These are phyloP conservation scores for Gasterosteus nipponicus DNA, from an alignment of 2,113 vertebrate species.

Conservation along the genomic window DNA sequence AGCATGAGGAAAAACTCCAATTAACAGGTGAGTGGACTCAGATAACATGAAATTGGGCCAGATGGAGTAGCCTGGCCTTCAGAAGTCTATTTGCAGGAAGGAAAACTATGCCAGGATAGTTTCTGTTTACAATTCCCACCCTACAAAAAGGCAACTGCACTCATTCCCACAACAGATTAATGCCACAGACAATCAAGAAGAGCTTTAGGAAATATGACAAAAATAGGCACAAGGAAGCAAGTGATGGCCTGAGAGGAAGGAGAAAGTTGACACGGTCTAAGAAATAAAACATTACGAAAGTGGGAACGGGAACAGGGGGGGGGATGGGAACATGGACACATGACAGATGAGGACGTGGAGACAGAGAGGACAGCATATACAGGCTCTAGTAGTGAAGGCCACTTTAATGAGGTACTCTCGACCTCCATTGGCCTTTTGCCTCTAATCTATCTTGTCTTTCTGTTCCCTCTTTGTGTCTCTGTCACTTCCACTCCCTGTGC, in stretches of 20 bases:
- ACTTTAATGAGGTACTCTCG: conserved; percentile 47
- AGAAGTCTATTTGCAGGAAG: conserved; percentile 23
- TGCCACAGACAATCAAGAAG: conserved; percentile 46
- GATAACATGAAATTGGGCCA: conserved; percentile 39
- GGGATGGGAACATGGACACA: conserved; percentile 24
- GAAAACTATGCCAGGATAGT: conserved; percentile 16
- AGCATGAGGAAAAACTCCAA: conserved; percentile 28
- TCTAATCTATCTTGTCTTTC: conserved; percentile 48
- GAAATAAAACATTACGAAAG: conserved; percentile 1
- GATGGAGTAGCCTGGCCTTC: conserved; percentile 24
- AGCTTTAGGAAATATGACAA: conserved; percentile 18
- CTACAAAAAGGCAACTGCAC: conserved; percentile 29
- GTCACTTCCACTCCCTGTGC: conserved; percentile 10
- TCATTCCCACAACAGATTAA: conserved; percentile 42
- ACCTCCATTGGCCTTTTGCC: conserved; percentile 17
- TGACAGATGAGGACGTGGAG: conserved; percentile 38
- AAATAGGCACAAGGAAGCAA: conserved; percentile 7
- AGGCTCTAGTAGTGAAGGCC: conserved; percentile 44
- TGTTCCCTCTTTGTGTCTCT: conserved; percentile 1
- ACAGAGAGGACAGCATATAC: conserved; percentile 20
- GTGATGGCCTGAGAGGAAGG: conserved; percentile 21
- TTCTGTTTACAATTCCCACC: conserved; percentile 15
- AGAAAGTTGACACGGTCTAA: conserved; percentile 11
- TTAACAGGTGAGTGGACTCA: conserved; percentile 42
- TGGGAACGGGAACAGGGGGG: neutral